Conservation (phyloP, 2,113 vertebrate species). For the Mustelus asterias region DNA sequence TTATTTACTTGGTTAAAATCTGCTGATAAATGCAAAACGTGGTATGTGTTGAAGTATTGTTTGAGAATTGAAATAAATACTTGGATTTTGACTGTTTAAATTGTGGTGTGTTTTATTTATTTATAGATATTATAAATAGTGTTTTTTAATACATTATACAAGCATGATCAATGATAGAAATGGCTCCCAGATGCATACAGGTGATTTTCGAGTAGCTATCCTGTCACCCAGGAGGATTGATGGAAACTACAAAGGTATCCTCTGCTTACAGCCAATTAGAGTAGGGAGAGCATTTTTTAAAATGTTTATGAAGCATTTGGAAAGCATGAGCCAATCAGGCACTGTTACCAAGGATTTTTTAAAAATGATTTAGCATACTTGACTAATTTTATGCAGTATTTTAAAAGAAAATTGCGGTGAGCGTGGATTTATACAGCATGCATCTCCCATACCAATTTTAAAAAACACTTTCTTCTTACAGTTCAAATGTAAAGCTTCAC, state of each 20-base stretch:
- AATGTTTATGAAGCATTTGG: not conserved
- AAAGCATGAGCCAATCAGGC: not conserved
- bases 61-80: not conserved
- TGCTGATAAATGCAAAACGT: not conserved
- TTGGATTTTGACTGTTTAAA: not conserved
- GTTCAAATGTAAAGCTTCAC: not conserved
- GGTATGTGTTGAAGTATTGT: not conserved
- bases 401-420: not conserved
- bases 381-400: not conserved
- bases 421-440: not conserved
- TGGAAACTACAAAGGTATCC: not conserved
- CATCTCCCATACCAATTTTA: not conserved
- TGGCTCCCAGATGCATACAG: not conserved
- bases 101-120: not conserved
- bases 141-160: not conserved
- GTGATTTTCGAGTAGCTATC: not conserved
- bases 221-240: not conserved
- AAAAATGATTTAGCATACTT: not conserved
- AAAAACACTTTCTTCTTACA: not conserved
- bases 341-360: not conserved
- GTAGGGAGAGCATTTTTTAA: not conserved
- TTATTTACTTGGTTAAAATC: not conserved
- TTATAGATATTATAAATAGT: not conserved
- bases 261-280: not conserved
- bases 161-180: not conserved